These are phyloP conservation scores for Phenganax stokvisi DNA, from an alignment of 92 coral and sea anemone genomes.

Conservation along the genomic window DNA sequence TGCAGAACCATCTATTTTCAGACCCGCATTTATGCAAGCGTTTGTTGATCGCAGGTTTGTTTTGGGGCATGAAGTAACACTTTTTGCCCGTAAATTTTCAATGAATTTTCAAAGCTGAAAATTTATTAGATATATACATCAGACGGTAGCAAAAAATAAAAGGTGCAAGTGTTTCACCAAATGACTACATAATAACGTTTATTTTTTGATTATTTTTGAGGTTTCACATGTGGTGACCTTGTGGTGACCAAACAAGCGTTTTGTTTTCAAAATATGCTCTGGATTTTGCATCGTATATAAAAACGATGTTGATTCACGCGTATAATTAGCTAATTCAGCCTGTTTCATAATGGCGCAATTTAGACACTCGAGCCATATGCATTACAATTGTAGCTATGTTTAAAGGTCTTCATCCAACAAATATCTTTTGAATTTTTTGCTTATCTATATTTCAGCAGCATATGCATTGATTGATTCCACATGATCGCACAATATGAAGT, in stretches of 20 bases:
- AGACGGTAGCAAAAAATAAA: neutral
- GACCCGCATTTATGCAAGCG: neutral
- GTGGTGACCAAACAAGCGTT: constrained; percentile 12
- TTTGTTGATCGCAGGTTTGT: neutral
- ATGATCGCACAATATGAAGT: too few relatives aligned
- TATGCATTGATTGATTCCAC: too few relatives aligned
- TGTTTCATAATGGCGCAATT: too few relatives aligned
- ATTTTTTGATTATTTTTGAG: neutral
- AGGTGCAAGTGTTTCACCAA: neutral
- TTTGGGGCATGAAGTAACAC: neutral
- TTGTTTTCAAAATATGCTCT: constrained; percentile 19
- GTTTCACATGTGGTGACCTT: constrained; percentile 11
- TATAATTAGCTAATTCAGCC: neutral
- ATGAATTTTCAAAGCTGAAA: neutral
- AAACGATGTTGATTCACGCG: neutral
- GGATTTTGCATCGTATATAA: neutral
- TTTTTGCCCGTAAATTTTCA: neutral
- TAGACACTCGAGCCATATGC: too few relatives aligned
- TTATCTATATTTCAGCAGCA: too few relatives aligned
- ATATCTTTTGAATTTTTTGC: too few relatives aligned
- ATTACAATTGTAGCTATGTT: too few relatives aligned
- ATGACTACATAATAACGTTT: neutral
- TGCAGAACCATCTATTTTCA: neutral
- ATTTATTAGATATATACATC: neutral
- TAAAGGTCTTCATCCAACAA: too few relatives aligned